Percentiles rank a stretch among this genome's conserved stretches.
phyloP scores from a whole-genome alignment of 1,140 invertebrate genomes.

The Laupala kohalensis region DNA sequence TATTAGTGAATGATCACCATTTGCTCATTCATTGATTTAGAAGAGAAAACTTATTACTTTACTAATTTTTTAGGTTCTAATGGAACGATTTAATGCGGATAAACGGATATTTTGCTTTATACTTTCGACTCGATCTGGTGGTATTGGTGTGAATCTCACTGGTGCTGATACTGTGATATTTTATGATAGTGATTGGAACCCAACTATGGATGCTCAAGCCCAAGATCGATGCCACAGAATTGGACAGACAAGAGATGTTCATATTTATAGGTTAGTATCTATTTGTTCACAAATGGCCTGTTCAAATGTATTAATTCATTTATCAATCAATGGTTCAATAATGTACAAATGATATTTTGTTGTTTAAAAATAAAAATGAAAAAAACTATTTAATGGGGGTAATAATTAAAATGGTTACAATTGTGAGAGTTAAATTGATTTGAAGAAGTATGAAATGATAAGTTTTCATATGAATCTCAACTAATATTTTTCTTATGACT shows the following conservation, averaged over 20 bases:
- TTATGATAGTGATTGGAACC: conserved; percentile 99
- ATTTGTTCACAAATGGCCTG: background rate
- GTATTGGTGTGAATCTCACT: conserved; percentile 96
- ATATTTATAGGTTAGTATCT: conserved; percentile 90
- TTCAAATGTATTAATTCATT: background rate
- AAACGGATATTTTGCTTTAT: conserved; percentile 95
- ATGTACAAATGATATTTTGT: background rate
- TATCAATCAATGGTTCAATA: background rate
- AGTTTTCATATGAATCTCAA: no score
- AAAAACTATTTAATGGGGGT: no score
- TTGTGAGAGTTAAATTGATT: no score
- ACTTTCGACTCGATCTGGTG: conserved; percentile 92
- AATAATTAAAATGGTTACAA: no score
- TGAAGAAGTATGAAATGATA: no score
- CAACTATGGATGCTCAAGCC: conserved; percentile 98
- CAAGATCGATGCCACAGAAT: conserved; percentile 98
- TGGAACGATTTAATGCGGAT: conserved; percentile 97
- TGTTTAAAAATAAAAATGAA: background rate
- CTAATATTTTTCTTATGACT: no score
- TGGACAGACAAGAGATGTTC: conserved; percentile 97
- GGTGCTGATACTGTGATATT: conserved; percentile 99
- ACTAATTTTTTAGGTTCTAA: conserved; percentile 69
- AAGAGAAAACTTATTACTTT: no score
- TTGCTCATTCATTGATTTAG: no score
- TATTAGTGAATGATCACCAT: no score